Percentiles rank a stretch among this genome's conserved stretches.
phyloP scores from a whole-genome alignment of 2,797 vertebrate species.

The Bothrops alternatus region DNA sequence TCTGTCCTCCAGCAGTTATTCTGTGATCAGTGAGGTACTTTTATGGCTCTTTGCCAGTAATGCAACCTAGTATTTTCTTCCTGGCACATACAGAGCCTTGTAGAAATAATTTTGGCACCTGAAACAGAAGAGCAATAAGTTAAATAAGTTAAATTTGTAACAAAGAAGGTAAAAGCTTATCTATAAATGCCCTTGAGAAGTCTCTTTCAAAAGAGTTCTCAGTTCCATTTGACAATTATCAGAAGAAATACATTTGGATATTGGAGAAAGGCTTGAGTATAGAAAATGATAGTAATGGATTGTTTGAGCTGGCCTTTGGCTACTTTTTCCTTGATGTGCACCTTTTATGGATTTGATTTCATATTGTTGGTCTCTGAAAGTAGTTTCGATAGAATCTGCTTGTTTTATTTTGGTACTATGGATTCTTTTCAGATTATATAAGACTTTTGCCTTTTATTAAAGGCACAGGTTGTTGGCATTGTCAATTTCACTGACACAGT shows the following conservation, averaged over 20 bases:
- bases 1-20: not conserved
- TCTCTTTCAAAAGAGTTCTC: not conserved
- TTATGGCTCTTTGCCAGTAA: not conserved
- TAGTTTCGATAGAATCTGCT: not conserved
- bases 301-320: not conserved
- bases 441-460: not conserved
- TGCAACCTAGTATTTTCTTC: not conserved
- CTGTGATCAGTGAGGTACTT: not conserved
- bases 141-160: not conserved
- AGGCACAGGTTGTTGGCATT: not conserved
- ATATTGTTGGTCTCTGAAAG: not conserved
- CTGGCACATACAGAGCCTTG: not conserved
- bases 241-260: not conserved
- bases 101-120: not conserved
- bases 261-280: not conserved
- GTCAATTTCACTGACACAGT: not conserved
- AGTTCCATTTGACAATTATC: not conserved
- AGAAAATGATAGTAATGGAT: not conserved
- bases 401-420: not conserved
- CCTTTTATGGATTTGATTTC: not conserved
- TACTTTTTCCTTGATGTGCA: not conserved
- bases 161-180: not conserved
- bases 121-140: not conserved
- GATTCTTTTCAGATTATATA: not conserved
- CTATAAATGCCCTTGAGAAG: not conserved